Evolutionary conservation across 2,113 vertebrate species (phyloP), one percentile per base, ranked within the genome.

Genomic region (Bubo scandiacus): DNA sequence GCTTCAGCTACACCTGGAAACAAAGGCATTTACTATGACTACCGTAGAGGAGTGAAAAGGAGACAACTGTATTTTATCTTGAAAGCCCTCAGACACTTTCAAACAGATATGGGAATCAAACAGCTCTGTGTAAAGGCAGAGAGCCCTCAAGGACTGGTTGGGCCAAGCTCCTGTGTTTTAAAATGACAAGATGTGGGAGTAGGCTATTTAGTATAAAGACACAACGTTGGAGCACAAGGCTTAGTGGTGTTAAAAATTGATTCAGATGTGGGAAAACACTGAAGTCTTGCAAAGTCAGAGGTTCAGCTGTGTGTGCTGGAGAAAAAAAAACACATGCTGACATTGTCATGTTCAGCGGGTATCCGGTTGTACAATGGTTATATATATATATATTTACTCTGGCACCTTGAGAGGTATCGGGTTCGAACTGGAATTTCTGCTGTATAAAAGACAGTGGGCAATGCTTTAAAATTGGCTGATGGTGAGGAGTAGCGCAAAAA

Each of bases 11-110:
- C 5, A 20, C 62, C 43, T 72, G 86, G 89, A 97, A 95, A 94
- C 83, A 97, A 94, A 91, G 72, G 80, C 83, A 77, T 83, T 86
- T 67, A 30, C 80, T 88, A 52, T 12, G 38, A 36, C 74, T 82
- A 79, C 83, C 42, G 61, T 0, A 80, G 67, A 91, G 83, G 67
- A 95, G 67, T 61, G 66, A 94, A 95, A 88, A 75, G 72, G 67
- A 88, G 75, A 82, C 75, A 89, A 86, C 34, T 25, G 51, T 22
- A 49, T 95, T 95, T 95, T 21, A 94, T 92, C 96, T 92, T 94
- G 86, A 94, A 95, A 97, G 86, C 75, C 40, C 55, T 94, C 83
- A 59, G 36, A 71, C 30, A 29, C 66, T 80, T 94, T 95, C 93
- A 82, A 91, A 80, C 67, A 68, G 67, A 68, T 5, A 19, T 10